Conservation (phyloP, 2,888 invertebrate genomes). For the Amphipyra tragopoginis region DNA sequence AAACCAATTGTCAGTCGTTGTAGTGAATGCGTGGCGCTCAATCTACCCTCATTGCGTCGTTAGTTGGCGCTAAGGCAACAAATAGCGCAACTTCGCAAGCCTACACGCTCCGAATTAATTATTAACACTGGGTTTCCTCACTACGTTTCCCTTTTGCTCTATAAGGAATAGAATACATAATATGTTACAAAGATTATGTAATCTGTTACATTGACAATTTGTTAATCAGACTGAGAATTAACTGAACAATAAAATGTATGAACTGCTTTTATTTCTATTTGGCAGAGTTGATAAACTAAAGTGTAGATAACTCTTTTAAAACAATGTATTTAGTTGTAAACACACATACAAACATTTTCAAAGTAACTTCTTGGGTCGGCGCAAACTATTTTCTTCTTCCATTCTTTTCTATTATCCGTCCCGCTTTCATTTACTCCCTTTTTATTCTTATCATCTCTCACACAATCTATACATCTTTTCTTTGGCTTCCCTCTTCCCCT, state of each 20-base stretch:
- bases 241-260: not conserved
- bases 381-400: no score
- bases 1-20: conserved; percentile 37
- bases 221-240: conserved; percentile 2
- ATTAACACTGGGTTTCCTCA: conserved; percentile 53
- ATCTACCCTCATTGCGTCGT: conserved; percentile 42
- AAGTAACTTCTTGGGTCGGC: no score
- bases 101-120: conserved; percentile 51
- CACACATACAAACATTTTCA: no score
- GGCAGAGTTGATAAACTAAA: no score
- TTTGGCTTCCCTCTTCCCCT: no score
- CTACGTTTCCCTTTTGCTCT: conserved; percentile 46
- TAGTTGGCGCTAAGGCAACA: conserved; percentile 44
- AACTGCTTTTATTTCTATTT: no score
- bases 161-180: conserved; percentile 47
- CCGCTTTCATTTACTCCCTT: no score
- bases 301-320: no score
- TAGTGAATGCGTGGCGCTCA: conserved; percentile 37
- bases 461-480: no score
- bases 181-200: conserved; percentile 35
- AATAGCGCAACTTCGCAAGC: conserved; percentile 45
- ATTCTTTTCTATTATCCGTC: no score
- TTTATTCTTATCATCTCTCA: no score
- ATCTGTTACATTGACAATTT: conserved; percentile 21
- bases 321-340: no score